Base-by-base conservation (phyloP, 1,140 invertebrate species). In the Zaprionus capensis region DNA sequence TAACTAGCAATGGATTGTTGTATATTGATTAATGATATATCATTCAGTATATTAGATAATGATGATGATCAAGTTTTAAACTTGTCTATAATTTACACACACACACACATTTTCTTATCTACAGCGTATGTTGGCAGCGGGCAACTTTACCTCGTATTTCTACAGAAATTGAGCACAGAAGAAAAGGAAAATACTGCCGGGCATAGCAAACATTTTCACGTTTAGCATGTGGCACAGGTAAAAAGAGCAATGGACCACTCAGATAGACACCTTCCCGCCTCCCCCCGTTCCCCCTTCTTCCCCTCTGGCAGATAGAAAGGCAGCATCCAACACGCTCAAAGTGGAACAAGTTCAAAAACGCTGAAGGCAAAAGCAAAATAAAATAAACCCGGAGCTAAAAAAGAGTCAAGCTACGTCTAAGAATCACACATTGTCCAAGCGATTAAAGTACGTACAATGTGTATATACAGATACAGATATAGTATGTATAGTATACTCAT, bases 271-370 rank as follows among this genome's bases (percentile, higher is more conserved):
- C 0, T 36, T 11, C 20, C 56, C 62, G 28, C 69, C 28, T 31
- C 2, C 1, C 6, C 2, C 4, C 24, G 24, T 58, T 31, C 12
- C 38, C 41, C 4, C 28, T 12, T 26, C 9, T 22, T 0, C 4
- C 26, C 63, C 11, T 64, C 57, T 62, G 58, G 59, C 63, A 64
- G 71, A 9, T 26, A 44, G 36, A 64, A 24, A 53, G 49, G 57
- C 75, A 55, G 55, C 74, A 82, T 57, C 55, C 65, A 53, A 22
- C 53, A n/a, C 28, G 44, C 34, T 59, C 70, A 63, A 75, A 76
- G 65, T 81, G 67, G 76, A 80, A 82, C 80, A 80, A 86, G 79
- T 80, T 86, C 82, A 86, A 80, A 80, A 73, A 53, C 55, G 76
- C 81, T 73, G 15, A 67, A 49, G 59, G 80, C 26, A 55, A 55